Evolutionary conservation across 2,113 vertebrate species (phyloP).

Genomic region (Stigmatopora argus): DNA sequence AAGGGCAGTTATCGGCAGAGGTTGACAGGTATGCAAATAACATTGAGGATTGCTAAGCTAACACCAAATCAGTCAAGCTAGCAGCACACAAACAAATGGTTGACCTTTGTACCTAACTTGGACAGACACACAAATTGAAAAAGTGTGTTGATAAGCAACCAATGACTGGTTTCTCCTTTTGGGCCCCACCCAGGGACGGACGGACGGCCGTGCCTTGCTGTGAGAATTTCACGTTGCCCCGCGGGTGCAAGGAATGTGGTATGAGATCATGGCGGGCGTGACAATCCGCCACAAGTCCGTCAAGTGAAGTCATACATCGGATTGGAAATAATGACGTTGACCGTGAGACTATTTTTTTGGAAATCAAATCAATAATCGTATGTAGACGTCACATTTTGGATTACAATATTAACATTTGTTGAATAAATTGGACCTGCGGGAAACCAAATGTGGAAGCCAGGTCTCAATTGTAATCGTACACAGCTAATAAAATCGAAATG

Average conservation of each 20-base stretch:
- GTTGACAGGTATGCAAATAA: too few species aligned
- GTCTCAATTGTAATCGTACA: too few species aligned
- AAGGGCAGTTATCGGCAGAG: too few species aligned
- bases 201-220: background rate
- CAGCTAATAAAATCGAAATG: too few species aligned
- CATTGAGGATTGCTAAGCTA: background rate
- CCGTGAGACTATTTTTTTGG: too few species aligned
- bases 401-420: too few species aligned
- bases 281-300: background rate
- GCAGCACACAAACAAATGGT: background rate
- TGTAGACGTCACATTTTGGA: too few species aligned
- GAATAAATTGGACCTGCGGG: too few species aligned
- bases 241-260: background rate
- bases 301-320: background rate
- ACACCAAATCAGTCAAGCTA: background rate
- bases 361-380: too few species aligned
- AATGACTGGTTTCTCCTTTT: conserved; percentile 23
- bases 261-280: background rate
- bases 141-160: conserved; percentile 6
- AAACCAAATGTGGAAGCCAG: too few species aligned
- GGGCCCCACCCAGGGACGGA: conserved; percentile 32
- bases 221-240: conserved; percentile 20
- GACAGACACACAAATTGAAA: background rate
- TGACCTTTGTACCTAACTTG: background rate
- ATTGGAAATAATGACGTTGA: too few species aligned